These are phyloP conservation scores for Scolanthus callimorphus DNA, from an alignment of 92 coral and sea anemone species.

Conservation along the genomic window DNA sequence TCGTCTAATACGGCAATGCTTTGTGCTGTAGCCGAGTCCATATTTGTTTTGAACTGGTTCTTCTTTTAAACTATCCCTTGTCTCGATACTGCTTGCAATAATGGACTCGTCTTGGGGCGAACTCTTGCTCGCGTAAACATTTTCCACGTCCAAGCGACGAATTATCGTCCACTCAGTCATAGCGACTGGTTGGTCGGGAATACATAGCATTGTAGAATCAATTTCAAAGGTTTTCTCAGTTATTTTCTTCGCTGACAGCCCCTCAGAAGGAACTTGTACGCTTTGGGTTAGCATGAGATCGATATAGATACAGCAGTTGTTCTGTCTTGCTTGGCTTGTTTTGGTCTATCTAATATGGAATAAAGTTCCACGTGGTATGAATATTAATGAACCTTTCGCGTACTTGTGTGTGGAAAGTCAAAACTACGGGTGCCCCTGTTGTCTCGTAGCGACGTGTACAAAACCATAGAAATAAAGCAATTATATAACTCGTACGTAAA, in stretches of 20 bases:
- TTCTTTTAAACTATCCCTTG: slow-evolving; percentile 5
- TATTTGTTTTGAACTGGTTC: not conserved
- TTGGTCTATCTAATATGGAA: slow-evolving; percentile 41
- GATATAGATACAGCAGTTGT: not conserved
- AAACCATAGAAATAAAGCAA: too few species aligned
- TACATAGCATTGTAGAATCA: slow-evolving; percentile 32
- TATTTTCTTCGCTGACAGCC: not conserved
- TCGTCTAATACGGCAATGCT: slow-evolving; percentile 54
- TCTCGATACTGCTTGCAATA: slow-evolving; percentile 53
- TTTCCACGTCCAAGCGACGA: slow-evolving; percentile 52
- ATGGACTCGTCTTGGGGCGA: slow-evolving; percentile 58
- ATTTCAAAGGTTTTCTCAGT: not conserved
- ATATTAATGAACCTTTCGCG: slow-evolving; percentile 35
- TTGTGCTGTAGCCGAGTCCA: slow-evolving; percentile 17
- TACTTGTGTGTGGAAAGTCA: too few species aligned
- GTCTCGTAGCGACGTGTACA: too few species aligned
- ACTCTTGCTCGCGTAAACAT: slow-evolving; percentile 37
- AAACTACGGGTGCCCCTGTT: too few species aligned
- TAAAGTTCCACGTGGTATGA: slow-evolving; percentile 66
- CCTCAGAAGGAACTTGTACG: slow-evolving; percentile 13
- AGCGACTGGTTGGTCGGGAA: slow-evolving; percentile 57
- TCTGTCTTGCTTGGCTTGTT: slow-evolving; percentile 49
- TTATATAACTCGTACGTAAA: too few species aligned
- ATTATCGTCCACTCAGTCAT: slow-evolving; percentile 57
- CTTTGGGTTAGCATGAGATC: not conserved